These are phyloP conservation scores for Diachrysia chrysitis DNA, from an alignment of 2,888 invertebrate species.

Conservation along the genomic window DNA sequence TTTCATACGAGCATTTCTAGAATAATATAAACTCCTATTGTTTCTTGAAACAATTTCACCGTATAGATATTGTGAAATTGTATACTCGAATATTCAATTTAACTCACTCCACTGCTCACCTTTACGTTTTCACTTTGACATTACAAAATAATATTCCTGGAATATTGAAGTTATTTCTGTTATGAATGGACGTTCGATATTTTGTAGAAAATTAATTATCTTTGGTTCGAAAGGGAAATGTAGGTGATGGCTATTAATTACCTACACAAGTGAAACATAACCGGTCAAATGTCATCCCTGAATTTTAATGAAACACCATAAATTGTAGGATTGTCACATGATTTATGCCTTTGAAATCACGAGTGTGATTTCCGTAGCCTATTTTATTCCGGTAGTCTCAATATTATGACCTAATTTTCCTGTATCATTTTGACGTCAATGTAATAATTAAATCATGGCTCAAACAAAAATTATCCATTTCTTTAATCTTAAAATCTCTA, in stretches of 20 bases:
- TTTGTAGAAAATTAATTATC: constrained; percentile 21
- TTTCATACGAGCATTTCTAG: not conserved
- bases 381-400: not conserved
- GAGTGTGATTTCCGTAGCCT: not conserved
- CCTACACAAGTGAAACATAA: not conserved
- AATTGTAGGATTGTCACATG: not conserved
- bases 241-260: constrained; percentile 4
- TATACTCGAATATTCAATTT: not conserved
- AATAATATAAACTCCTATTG: not conserved
- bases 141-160: not conserved
- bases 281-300: not conserved
- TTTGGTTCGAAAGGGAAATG: not conserved
- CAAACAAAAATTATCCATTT: no score
- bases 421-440: not conserved
- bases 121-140: not conserved
- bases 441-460: no score
- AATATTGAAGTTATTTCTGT: not conserved
- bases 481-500: no score
- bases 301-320: constrained; percentile 5
- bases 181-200: constrained; percentile 10
- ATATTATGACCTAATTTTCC: not conserved
- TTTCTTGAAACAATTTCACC: not conserved
- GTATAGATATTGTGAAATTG: no score
- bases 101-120: not conserved
- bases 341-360: not conserved